phyloP scores from a whole-genome alignment of 2,888 invertebrate species.

The Pycnomerus fuliginosus region DNA sequence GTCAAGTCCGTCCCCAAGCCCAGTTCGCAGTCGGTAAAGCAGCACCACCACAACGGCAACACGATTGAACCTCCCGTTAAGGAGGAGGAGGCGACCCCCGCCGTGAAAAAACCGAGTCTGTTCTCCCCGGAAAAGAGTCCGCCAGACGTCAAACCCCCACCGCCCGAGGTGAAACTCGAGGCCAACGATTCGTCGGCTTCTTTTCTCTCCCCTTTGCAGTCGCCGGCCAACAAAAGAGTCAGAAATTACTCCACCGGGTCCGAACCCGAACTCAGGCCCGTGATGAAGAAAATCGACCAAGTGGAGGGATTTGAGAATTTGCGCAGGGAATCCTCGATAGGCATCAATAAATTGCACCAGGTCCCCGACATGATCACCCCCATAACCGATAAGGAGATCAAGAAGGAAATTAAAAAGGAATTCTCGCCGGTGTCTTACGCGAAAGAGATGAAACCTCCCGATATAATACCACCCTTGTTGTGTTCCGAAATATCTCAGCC shows the following conservation, averaged over 20 bases:
- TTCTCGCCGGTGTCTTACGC: constrained; percentile 34
- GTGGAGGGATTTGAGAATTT: constrained; percentile 63
- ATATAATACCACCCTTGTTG: constrained; percentile 53
- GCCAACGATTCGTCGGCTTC: constrained; percentile 16
- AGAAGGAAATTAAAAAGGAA: constrained; percentile 23
- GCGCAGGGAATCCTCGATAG: constrained; percentile 56
- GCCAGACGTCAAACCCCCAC: constrained; percentile 32
- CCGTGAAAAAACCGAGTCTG: no score
- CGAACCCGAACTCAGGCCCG: constrained; percentile 63
- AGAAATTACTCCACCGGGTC: constrained; percentile 52
- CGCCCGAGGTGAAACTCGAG: constrained; percentile 27
- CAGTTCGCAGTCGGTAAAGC: constrained; percentile 20
- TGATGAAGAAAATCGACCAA: constrained; percentile 64
- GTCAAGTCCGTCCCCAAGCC: constrained; percentile 49
- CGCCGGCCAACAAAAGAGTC: constrained; percentile 42
- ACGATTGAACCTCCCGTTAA: constrained; percentile 24
- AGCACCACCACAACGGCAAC: constrained; percentile 29
- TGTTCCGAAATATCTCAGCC: no score
- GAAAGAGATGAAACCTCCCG: constrained; percentile 54
- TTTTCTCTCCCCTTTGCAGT: constrained; percentile 39
- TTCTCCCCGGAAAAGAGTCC: constrained; percentile 66
- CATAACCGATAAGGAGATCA: constrained; percentile 33
- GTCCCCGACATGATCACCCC: constrained; percentile 44
- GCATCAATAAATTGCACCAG: constrained; percentile 42
- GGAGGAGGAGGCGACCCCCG: constrained; percentile 29